phyloP scores from a whole-genome alignment of 2,888 invertebrate genomes.

The Mimas tiliae region DNA sequence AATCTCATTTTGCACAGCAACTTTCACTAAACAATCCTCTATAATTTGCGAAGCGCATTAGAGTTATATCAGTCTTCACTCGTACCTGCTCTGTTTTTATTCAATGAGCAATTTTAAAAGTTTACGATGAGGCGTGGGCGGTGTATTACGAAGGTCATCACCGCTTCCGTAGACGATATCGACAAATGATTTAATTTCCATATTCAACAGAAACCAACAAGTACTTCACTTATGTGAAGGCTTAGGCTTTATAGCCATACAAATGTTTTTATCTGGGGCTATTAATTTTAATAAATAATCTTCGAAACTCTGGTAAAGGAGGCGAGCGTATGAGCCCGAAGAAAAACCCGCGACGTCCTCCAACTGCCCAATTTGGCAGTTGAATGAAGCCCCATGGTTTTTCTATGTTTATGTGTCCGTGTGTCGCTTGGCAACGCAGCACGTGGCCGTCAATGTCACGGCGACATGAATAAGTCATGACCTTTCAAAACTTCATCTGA shows the following conservation, averaged over 20 bases:
- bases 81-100: background rate
- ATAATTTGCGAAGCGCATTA: background rate
- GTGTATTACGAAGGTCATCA: background rate
- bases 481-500: constrained; percentile 43
- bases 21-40: background rate
- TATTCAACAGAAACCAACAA: background rate
- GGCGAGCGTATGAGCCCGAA: background rate
- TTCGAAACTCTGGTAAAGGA: background rate
- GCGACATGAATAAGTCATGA: constrained; percentile 64
- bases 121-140: background rate
- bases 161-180: background rate
- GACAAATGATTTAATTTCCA: background rate
- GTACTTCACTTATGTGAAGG: background rate
- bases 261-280: background rate
- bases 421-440: constrained; percentile 64
- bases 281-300: background rate
- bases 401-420: constrained; percentile 60
- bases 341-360: constrained; percentile 34
- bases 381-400: constrained; percentile 57
- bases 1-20: background rate
- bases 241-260: background rate
- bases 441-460: constrained; percentile 73
- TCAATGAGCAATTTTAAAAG: background rate
- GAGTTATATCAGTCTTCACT: background rate
- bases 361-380: constrained; percentile 35